Conservation (phyloP, 2,888 invertebrate genomes). For the Drosophila merina region DNA sequence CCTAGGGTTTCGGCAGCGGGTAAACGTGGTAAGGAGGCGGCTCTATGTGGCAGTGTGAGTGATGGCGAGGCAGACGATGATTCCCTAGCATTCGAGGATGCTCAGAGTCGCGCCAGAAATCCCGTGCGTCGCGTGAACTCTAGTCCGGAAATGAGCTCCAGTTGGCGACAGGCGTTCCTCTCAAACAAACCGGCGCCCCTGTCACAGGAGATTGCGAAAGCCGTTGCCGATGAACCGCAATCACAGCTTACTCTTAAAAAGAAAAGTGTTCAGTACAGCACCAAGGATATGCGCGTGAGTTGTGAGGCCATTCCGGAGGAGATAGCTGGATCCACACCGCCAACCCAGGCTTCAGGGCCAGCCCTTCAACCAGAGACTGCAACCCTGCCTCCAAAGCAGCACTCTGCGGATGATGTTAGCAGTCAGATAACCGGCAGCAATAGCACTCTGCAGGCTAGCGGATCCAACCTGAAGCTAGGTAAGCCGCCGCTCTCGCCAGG, state of each 20-base stretch:
- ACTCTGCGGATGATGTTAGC: conserved; percentile 83
- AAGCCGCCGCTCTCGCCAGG: conserved; percentile 88
- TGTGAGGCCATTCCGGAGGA: conserved; percentile 96
- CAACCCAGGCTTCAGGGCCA: conserved; percentile 83
- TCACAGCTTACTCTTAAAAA: conserved; percentile 78
- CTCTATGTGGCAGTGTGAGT: conserved; percentile 82
- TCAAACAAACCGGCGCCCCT: conserved; percentile 76
- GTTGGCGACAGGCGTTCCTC: conserved; percentile 90
- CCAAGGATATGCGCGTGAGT: conserved; percentile 92
- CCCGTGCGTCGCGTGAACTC: conserved; percentile 95
- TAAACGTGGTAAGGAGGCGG: conserved; percentile 80
- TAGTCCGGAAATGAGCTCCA: conserved; percentile 96
- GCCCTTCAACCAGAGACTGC: conserved; percentile 69
- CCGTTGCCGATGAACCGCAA: conserved; percentile 47
- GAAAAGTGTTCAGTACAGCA: conserved; percentile 86
- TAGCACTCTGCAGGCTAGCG: conserved; percentile 56
- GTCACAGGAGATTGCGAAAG: conserved; percentile 80
- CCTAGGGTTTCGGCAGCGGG: conserved; percentile 84
- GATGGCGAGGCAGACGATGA: conserved; percentile 85
- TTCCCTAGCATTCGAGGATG: conserved; percentile 82
- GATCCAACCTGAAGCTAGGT: conserved; percentile 77
- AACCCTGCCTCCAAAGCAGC: conserved; percentile 82
- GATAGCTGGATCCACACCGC: conserved; percentile 91
- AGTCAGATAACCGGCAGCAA: conserved; percentile 48
- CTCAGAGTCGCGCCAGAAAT: conserved; percentile 87